Percentiles rank a stretch among this genome's conserved stretches.
Evolutionary conservation across 2,888 invertebrate species (phyloP).

Genomic region (Galeopsomyia nigrocyanea): DNA sequence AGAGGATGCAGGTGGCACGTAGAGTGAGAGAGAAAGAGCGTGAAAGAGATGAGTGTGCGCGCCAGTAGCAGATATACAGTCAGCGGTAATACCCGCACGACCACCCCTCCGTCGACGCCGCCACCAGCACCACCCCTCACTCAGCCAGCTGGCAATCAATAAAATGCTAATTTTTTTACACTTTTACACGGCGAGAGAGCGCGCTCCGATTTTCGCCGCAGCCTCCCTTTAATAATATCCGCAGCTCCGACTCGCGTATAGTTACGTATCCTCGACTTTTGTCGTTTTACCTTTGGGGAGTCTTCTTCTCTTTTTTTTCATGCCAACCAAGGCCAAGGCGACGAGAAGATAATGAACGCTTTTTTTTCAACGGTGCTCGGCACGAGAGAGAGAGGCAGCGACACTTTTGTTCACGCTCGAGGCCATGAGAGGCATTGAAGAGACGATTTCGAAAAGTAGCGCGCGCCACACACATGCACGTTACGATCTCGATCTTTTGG

Average conservation of each 20-base stretch:
- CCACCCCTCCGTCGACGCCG: background rate
- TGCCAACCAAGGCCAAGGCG: constrained; percentile 34
- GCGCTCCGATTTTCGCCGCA: constrained; percentile 30
- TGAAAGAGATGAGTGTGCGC: constrained; percentile 1
- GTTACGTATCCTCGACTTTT: background rate
- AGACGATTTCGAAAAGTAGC: background rate
- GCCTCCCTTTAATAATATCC: background rate
- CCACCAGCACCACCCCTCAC: constrained; percentile 9
- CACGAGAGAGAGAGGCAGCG: no score
- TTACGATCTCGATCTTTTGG: constrained; percentile 8
- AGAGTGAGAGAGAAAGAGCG: constrained; percentile 39
- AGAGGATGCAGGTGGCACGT: no score
- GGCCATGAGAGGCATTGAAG: background rate
- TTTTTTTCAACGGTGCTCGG: no score
- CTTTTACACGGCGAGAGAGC: constrained; percentile 56
- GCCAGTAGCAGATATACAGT: background rate
- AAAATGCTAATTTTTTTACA: constrained; percentile 68
- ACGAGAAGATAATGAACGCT: no score
- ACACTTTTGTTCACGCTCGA: no score
- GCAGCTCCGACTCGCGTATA: background rate
- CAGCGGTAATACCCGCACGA: background rate
- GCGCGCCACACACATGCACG: constrained; percentile 4
- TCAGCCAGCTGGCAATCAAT: constrained; percentile 62
- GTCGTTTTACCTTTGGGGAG: background rate
- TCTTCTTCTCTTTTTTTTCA: background rate